phyloP scores from a whole-genome alignment of 2,888 invertebrate genomes.

The Drosophila monieri region DNA sequence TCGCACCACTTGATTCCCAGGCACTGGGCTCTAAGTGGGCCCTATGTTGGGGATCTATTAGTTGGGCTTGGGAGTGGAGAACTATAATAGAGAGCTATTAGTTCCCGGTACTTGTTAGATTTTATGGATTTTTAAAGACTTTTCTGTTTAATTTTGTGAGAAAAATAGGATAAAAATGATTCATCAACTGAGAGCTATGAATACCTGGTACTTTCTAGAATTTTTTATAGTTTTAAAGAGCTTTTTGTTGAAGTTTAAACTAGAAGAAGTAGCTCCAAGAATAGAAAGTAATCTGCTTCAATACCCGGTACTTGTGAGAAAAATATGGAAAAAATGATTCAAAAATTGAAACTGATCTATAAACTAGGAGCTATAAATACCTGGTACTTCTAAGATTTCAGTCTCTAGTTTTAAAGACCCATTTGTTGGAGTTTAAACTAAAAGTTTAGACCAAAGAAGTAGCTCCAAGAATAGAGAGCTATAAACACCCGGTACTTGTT shows the following conservation, averaged over 20 bases:
- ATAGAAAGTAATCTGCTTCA: no score
- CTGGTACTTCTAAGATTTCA: not conserved
- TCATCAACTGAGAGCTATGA: no score
- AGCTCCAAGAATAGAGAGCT: not conserved
- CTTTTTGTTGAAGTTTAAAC: no score
- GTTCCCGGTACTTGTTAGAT: not conserved
- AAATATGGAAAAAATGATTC: no score
- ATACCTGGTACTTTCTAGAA: no score
- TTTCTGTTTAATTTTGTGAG: no score
- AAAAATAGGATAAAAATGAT: no score
- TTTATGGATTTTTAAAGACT: not conserved
- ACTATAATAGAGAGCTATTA: not conserved
- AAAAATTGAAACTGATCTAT: no score
- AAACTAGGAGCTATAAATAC: not conserved
- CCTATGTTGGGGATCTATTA: slow-evolving; percentile 14
- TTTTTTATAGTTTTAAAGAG: no score
- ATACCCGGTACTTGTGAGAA: no score
- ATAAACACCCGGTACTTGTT: not conserved
- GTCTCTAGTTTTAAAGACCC: not conserved
- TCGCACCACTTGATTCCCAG: slow-evolving; percentile 2
- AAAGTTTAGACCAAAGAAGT: not conserved
- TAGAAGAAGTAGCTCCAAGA: no score
- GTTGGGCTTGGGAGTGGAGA: not conserved
- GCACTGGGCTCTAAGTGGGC: not conserved
- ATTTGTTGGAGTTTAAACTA: not conserved